Evolutionary conservation across 1,140 invertebrate species (phyloP), one percentile per base, ranked within the genome.

Genomic region (Daktulosphaira vitifoliae): DNA sequence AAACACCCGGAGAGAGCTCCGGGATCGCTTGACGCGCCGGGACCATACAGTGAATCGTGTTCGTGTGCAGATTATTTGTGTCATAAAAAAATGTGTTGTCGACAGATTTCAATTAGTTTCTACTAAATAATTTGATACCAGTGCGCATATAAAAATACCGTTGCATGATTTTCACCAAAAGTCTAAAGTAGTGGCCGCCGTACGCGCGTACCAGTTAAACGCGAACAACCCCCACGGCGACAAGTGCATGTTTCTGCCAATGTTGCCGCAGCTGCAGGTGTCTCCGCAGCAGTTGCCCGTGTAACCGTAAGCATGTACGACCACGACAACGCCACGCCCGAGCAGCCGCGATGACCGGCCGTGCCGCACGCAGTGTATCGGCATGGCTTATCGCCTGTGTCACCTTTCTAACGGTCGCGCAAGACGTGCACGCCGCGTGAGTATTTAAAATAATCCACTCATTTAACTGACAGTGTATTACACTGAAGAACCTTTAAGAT

Each of bases 1-100:
- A 46, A 38, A 46, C 15, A 23, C 54, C 54, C 38, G 54, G 54
- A 62, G 54, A 62, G 39, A 62, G 25, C 54, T 62, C 54, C 54
- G 42, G 39, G 54, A 62, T 44, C 54, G 54, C 44, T 46, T 39
- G 29, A 33, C 29, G 54, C 54, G n/a, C 39, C 54, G 42, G 54
- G 22, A 62, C 54, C 39, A 23, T 20, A 39, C 38, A 22, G 53
- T 37, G 53, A 37, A 56, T 37, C 38, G 39, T 9, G 53, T 20
- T 33, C 53, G 37, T 4, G 39, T 44, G 39, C 4, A 44, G 22
- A 6, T 38, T 13, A 23, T 13, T 18, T 18, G 13, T 15, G 33
- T 23, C 15, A 22, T 3, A 7, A 8, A 23, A 7, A 18, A 16
- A 23, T 15, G 20, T 25, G 20, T 29, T 7, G 15, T 52, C 26